phyloP scores from a whole-genome alignment of 2,113 vertebrate genomes.

The Solea solea region DNA sequence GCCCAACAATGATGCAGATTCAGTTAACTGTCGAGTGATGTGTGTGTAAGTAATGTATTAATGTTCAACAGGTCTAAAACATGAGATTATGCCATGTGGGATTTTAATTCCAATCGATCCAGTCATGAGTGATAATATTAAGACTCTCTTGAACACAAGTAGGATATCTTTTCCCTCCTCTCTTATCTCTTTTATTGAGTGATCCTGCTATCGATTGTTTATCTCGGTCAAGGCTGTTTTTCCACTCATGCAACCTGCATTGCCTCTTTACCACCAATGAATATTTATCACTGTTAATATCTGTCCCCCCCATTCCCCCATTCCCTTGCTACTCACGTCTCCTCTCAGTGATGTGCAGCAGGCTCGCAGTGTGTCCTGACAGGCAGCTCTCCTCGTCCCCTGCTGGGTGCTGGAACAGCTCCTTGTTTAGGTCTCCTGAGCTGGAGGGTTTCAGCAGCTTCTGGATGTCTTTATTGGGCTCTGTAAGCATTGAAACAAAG shows the following conservation, averaged over 20 bases:
- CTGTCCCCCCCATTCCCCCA: not conserved
- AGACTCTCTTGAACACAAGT: not conserved
- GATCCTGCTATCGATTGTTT: constrained; percentile 11
- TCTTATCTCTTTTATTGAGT: not conserved
- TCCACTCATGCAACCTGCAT: constrained; percentile 3
- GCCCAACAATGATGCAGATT: too few species aligned
- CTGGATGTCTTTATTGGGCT: constrained; percentile 83
- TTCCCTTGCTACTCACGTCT: constrained; percentile 86
- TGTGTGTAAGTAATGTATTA: not conserved
- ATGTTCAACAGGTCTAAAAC: not conserved
- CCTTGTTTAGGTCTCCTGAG: constrained; percentile 81
- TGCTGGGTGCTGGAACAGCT: constrained; percentile 76
- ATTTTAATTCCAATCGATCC: not conserved
- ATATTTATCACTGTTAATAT: constrained; percentile 17
- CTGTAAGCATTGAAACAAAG: constrained; percentile 67
- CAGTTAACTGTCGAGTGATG: not conserved
- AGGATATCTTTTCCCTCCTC: constrained; percentile 1
- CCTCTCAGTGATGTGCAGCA: constrained; percentile 92
- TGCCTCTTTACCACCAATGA: constrained; percentile 10
- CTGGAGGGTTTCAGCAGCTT: constrained; percentile 82
- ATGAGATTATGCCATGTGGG: not conserved
- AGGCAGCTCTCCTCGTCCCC: constrained; percentile 83
- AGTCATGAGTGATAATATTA: not conserved
- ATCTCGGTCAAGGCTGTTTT: constrained; percentile 6
- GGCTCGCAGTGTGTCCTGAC: constrained; percentile 84